Conservation (phyloP, 2,888 invertebrate species). For the Watsonalla binaria region DNA sequence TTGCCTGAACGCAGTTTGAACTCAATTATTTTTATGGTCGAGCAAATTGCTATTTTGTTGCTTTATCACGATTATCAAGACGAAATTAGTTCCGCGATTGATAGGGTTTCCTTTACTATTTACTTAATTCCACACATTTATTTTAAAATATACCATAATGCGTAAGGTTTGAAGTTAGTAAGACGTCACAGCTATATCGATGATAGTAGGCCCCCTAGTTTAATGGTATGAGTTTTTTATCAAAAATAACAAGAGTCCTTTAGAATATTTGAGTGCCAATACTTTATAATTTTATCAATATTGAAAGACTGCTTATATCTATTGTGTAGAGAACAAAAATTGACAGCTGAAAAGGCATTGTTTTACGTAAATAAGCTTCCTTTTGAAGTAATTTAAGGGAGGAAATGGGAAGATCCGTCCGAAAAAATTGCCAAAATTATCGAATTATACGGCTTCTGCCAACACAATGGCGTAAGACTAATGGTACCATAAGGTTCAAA, state of each 20-base stretch:
- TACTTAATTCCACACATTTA: background rate
- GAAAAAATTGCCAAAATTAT: background rate
- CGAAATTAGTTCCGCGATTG: constrained; percentile 70
- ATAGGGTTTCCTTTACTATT: constrained; percentile 42
- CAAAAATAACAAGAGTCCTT: too few species aligned
- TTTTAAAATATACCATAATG: too few species aligned
- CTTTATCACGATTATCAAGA: constrained; percentile 75
- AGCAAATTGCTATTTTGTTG: constrained; percentile 77
- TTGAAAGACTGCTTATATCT: too few species aligned
- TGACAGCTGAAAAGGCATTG: background rate
- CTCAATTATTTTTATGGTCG: constrained; percentile 78
- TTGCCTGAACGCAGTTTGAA: constrained; percentile 76
- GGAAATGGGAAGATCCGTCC: background rate
- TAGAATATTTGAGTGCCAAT: too few species aligned
- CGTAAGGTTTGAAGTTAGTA: too few species aligned
- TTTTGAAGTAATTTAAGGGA: background rate
- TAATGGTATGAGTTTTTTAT: too few species aligned
- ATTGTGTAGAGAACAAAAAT: background rate
- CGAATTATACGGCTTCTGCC: background rate
- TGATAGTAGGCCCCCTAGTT: too few species aligned
- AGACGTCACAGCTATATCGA: too few species aligned
- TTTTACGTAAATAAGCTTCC: background rate
- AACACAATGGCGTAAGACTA: background rate
- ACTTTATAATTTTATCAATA: too few species aligned
- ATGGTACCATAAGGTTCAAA: constrained; percentile 4